These are phyloP conservation scores for Callyntrura guangdongensis DNA, from an alignment of 2,888 invertebrate genomes.

Conservation along the genomic window DNA sequence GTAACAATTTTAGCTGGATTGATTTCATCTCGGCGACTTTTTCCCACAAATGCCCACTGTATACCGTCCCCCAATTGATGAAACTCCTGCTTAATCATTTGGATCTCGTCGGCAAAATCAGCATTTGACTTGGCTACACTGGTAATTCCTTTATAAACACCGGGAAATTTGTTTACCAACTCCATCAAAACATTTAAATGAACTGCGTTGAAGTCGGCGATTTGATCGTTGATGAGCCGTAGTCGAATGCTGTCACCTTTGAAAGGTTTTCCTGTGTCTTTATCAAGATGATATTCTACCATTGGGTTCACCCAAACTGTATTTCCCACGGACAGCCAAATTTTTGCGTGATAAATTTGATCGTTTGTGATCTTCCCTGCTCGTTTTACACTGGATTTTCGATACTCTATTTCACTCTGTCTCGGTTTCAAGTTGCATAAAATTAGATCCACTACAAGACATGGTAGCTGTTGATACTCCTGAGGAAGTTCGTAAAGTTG, in stretches of 20 bases:
- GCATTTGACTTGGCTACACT: neutral
- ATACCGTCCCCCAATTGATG: constrained; percentile 54
- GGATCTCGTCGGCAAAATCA: constrained; percentile 9
- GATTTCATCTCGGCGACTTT: neutral
- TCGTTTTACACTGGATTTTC: neutral
- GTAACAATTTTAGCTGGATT: constrained; percentile 48
- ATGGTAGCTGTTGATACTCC: constrained; percentile 31
- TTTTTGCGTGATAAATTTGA: constrained; percentile 74
- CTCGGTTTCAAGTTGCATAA: constrained; percentile 68
- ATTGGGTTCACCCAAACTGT: constrained; percentile 80
- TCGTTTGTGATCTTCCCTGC: constrained; percentile 38
- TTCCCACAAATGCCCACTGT: constrained; percentile 70
- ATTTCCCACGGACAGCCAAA: constrained; percentile 65
- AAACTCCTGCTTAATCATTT: constrained; percentile 36
- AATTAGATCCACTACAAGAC: constrained; percentile 67
- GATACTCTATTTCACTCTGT: constrained; percentile 54
- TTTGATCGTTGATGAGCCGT: constrained; percentile 12
- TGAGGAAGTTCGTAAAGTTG: constrained; percentile 56
- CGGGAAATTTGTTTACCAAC: constrained; percentile 26
- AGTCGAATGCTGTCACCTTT: constrained; percentile 47
- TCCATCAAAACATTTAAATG: constrained; percentile 57
- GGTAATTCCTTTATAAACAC: constrained; percentile 34
- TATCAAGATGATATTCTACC: constrained; percentile 65
- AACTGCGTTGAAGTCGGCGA: constrained; percentile 57
- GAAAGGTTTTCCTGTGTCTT: neutral